These are phyloP conservation scores for Parapsyche elsis DNA, from an alignment of 1,140 invertebrate genomes.

Conservation along the genomic window DNA sequence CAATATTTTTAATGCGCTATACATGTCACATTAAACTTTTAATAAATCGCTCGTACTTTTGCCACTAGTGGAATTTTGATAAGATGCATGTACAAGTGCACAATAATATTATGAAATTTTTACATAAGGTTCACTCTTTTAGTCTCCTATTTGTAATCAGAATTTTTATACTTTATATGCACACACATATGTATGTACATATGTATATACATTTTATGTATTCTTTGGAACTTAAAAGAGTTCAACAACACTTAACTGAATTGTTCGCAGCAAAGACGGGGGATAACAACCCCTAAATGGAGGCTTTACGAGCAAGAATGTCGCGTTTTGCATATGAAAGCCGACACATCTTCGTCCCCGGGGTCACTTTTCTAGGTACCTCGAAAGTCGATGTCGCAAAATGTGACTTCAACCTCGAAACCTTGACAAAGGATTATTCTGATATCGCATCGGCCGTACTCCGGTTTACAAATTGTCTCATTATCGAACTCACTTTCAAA, in stretches of 20 bases:
- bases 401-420: background rate
- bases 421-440: slow-evolving; percentile 14
- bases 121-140: no score
- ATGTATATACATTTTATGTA: background rate
- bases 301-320: slow-evolving; percentile 5
- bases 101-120: no score
- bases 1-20: no score
- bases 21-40: no score
- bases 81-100: no score
- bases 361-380: slow-evolving; percentile 16
- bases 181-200: background rate
- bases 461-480: slow-evolving; percentile 31
- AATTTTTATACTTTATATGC: background rate
- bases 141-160: no score
- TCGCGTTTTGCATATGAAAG: slow-evolving; percentile 31
- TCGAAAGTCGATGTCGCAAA: slow-evolving; percentile 12
- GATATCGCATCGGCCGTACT: background rate
- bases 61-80: no score
- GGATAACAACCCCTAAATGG: slow-evolving; percentile 27
- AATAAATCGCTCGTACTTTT: no score
- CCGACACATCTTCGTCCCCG: background rate
- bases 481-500: slow-evolving; percentile 16
- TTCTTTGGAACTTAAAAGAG: background rate
- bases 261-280: background rate
- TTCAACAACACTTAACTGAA: slow-evolving; percentile 27